Base-by-base conservation (phyloP, 2,888 invertebrate species). In the Nemotelus nigrinus region DNA sequence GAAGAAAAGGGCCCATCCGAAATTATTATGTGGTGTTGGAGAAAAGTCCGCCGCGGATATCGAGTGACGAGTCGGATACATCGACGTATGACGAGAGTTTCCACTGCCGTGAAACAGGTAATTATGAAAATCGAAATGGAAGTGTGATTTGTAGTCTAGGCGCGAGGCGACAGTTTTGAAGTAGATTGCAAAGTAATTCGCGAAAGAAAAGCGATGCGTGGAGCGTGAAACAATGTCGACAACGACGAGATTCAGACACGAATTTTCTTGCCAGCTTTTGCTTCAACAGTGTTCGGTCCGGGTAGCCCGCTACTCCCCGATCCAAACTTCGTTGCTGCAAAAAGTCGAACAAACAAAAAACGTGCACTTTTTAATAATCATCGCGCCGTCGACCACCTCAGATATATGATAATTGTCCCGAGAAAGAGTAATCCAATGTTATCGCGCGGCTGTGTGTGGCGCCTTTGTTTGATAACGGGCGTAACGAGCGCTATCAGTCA, bases 21-120 rank as follows among this genome's bases (percentile, higher is more conserved):
- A 70, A 79, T 50, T 79, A 68, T 50, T 78, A 78, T 44, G 68
- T 79, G 43, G 76, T 77, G 39, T 43, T 81, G 5, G 81, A 81
- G 48, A 81, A 81, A 77, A 81, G 81, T 67, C 82, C 82, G 3
- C 80, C 79, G 77, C 77, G 79, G 58, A 78, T 77, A 63, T 60
- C 48, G 7, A 70, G 39, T 55, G 78, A 79, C 72, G 81, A 82
- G 64, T 79, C 79, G 2, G 81, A 81, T 76, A 74, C 79, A 53
- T 76, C 81, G 8, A 81, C 81, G n/a, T 83, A 83, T 78, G 82
- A 81, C 76, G 64, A 76, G 7, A 82, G 81, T 68, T 80, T 81
- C 55, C 82, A 83, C 80, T 81, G 79, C 41, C 78, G 79, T 57
- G 82, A 83, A 81, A 83, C 83, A 77, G 83, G 83, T 82, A 79